Conservation (phyloP, 2,113 vertebrate genomes). For the Cochlearius cochlearius region DNA sequence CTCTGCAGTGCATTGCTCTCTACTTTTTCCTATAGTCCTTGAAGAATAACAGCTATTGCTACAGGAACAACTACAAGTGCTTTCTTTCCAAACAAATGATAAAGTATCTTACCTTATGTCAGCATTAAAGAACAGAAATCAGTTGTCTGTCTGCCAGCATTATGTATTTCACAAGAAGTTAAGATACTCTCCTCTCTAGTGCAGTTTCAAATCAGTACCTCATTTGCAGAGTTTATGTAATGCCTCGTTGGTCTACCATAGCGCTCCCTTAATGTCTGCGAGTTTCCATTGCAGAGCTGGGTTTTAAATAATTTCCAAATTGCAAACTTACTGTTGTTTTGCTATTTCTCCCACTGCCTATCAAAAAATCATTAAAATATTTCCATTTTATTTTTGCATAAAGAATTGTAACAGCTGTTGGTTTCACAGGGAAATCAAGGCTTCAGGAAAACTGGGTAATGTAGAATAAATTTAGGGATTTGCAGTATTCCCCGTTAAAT, state of each 20-base stretch:
- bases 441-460: background rate
- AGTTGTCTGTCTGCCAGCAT: background rate
- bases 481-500: background rate
- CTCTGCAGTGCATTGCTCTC: background rate
- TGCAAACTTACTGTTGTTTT: background rate
- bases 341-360: background rate
- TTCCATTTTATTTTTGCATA: background rate
- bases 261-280: background rate
- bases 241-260: background rate
- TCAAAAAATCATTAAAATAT: background rate
- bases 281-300: background rate
- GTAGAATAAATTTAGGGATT: background rate
- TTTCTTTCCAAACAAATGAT: background rate
- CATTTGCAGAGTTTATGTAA: background rate
- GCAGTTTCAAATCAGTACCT: background rate
- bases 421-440: background rate
- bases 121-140: background rate
- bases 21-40: background rate
- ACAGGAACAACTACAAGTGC: background rate
- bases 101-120: background rate
- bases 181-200: background rate
- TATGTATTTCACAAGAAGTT: background rate
- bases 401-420: background rate
- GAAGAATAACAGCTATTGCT: background rate
- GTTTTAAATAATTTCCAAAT: conserved; percentile 5